phyloP scores from a whole-genome alignment of 2,113 vertebrate genomes.

The Colius striatus region DNA sequence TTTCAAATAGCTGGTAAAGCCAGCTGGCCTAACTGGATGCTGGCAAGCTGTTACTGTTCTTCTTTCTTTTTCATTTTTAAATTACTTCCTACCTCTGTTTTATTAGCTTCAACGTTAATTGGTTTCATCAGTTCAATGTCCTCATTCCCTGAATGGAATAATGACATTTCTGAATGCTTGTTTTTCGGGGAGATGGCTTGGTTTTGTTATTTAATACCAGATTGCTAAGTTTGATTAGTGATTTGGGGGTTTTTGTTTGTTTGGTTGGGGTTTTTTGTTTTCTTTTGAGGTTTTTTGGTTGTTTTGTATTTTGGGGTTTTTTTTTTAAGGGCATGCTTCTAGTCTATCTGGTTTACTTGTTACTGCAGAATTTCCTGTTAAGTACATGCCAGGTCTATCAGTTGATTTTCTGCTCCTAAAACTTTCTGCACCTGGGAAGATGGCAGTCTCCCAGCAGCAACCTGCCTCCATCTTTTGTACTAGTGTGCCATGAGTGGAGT shows the following conservation, averaged over 20 bases:
- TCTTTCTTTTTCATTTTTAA: background rate
- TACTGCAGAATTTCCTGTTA: background rate
- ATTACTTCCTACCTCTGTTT: background rate
- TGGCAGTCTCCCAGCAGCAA: background rate
- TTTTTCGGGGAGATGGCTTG: background rate
- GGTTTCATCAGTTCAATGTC: background rate
- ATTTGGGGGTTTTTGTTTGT: background rate
- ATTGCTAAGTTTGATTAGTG: background rate
- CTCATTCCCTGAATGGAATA: background rate
- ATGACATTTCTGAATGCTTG: background rate
- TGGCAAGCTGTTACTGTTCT: background rate
- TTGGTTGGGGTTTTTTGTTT: background rate
- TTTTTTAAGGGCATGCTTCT: background rate
- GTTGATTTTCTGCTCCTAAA: background rate
- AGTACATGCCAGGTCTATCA: accelerated
- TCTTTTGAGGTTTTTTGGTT: background rate
- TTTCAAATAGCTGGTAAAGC: background rate
- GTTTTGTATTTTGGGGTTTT: too few relatives aligned
- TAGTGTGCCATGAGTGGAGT: background rate
- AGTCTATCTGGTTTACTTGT: background rate
- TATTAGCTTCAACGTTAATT: background rate
- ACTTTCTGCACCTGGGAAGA: background rate
- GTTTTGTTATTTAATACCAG: background rate
- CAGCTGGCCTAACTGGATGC: background rate
- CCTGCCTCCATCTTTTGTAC: background rate